A percentile compares a stretch with the other conserved stretches of the same genome.
Evolutionary conservation across 2,113 vertebrate species (phyloP).

Genomic region (Tachuris rubrigastra): DNA sequence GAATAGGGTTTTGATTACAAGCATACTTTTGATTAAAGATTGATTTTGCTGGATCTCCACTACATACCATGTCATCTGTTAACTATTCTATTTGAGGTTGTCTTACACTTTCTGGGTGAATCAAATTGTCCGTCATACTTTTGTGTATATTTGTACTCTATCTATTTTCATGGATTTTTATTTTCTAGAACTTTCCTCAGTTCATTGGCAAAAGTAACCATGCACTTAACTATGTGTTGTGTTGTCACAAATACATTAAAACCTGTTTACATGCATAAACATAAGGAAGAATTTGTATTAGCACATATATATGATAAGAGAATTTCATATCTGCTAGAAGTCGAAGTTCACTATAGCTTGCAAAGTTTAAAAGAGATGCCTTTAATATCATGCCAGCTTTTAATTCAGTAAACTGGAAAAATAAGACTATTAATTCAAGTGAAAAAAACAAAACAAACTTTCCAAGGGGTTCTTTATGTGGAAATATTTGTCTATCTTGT

Average conservation of each 20-base stretch:
- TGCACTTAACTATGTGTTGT: background rate
- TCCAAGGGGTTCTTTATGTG: background rate
- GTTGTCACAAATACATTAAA: background rate
- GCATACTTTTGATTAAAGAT: conserved; percentile 17
- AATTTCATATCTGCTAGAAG: background rate
- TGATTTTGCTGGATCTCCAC: background rate
- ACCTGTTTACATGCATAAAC: background rate
- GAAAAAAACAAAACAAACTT: background rate
- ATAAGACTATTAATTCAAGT: background rate
- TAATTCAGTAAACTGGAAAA: background rate
- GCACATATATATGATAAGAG: background rate
- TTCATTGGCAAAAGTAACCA: background rate
- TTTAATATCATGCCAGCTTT: background rate
- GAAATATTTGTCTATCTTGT: no score
- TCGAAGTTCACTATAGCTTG: background rate
- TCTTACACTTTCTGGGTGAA: background rate
- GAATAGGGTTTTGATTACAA: conserved; percentile 39
- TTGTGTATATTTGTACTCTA: background rate
- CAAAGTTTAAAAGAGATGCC: background rate
- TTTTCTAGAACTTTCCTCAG: background rate
- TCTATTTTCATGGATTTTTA: background rate
- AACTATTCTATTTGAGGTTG: background rate
- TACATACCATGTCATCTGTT: background rate
- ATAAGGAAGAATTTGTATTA: background rate
- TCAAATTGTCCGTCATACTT: background rate